Evolutionary conservation across 2,888 invertebrate genomes (phyloP).

Genomic region (Himalopsyche japonica): DNA sequence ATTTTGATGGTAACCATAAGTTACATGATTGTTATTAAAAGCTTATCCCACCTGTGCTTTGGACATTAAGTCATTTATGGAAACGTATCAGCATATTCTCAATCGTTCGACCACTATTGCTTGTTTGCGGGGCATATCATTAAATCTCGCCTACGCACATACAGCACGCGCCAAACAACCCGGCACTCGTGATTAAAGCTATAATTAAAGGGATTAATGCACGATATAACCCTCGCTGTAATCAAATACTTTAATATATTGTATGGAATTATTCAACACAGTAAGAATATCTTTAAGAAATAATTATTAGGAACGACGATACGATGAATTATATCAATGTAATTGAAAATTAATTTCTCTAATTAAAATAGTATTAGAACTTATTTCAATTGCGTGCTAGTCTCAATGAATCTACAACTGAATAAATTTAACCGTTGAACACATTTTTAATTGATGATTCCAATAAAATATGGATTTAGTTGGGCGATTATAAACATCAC

Average conservation of each 20-base stretch:
- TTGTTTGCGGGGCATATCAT: constrained; percentile 24
- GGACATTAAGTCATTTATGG: too few species aligned
- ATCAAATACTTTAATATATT: background rate
- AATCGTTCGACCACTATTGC: background rate
- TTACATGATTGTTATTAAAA: background rate
- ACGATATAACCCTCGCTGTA: constrained; percentile 21
- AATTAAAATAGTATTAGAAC: too few species aligned
- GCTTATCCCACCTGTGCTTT: background rate
- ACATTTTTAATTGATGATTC: too few species aligned
- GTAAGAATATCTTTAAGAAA: background rate
- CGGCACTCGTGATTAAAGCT: constrained; percentile 20
- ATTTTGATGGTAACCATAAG: too few species aligned
- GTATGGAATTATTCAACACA: background rate
- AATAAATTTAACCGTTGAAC: too few species aligned
- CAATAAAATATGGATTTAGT: too few species aligned
- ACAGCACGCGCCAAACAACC: constrained; percentile 29
- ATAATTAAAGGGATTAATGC: constrained; percentile 35
- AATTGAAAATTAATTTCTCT: too few species aligned
- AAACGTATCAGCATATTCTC: background rate
- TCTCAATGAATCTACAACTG: too few species aligned
- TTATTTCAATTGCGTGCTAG: too few species aligned
- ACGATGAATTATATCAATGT: too few species aligned
- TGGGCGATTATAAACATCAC: too few species aligned
- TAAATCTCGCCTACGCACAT: constrained; percentile 32
- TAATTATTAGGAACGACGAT: too few species aligned